These are phyloP conservation scores for Zenarchopterus dispar DNA, from an alignment of 2,797 vertebrate genomes.

Conservation along the genomic window DNA sequence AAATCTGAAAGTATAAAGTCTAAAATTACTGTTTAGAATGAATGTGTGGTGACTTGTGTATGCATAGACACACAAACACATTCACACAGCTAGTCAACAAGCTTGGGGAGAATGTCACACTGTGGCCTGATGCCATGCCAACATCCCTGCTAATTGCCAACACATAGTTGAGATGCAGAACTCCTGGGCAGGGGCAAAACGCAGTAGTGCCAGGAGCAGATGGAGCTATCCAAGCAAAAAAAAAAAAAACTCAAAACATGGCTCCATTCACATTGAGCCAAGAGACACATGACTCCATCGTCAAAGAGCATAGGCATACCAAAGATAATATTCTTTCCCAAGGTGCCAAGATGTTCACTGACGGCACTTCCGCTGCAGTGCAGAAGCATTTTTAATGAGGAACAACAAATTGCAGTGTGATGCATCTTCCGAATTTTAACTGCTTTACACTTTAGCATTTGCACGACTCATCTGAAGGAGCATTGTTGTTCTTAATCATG, in stretches of 20 bases:
- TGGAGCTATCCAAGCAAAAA: conserved; percentile 76
- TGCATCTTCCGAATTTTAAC: conserved; percentile 6
- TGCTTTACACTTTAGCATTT: conserved; percentile 36
- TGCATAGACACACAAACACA: conserved; percentile 36
- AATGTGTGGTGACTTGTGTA: conserved; percentile 22
- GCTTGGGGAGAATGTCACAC: conserved; percentile 71
- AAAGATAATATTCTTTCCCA: conserved; percentile 47
- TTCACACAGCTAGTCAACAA: conserved; percentile 61
- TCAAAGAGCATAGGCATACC: conserved; percentile 58
- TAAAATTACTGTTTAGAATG: conserved; percentile 26
- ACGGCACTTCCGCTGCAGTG: conserved; percentile 36
- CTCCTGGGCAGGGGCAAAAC: conserved; percentile 78
- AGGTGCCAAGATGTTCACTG: conserved; percentile 51
- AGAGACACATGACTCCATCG: conserved; percentile 37
- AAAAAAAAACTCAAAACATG: conserved; percentile 68
- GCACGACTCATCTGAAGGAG: conserved; percentile 26
- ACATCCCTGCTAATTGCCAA: conserved; percentile 81
- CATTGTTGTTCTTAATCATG: conserved; percentile 49
- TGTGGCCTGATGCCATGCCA: conserved; percentile 67
- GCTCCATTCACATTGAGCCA: too few species aligned
- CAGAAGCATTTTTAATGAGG: conserved; percentile 55
- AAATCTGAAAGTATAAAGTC: conserved; percentile 8
- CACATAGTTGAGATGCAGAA: conserved; percentile 78
- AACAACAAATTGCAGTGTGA: conserved; percentile 31
- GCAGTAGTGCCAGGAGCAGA: conserved; percentile 74